Evolutionary conservation across 23 tunicate genomes (phyloP).

Genomic region (Aplidium turbinatum): DNA sequence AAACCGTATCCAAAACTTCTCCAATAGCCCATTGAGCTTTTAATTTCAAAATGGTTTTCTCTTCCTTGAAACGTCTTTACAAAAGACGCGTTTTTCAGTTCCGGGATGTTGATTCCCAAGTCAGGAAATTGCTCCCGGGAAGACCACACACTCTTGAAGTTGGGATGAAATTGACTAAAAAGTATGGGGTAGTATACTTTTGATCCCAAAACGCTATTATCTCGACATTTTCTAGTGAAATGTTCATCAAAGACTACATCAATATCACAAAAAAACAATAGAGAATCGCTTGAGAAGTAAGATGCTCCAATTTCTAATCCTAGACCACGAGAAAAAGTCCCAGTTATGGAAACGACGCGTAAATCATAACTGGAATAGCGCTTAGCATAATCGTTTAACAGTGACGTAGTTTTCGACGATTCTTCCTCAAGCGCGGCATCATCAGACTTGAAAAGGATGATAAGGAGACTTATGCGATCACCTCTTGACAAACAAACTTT

Average conservation of each 20-base stretch:
- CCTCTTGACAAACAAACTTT: conserved; percentile 47
- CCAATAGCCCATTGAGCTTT: conserved; percentile 72
- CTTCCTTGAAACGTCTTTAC: conserved; percentile 5
- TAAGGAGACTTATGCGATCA: conserved; percentile 65
- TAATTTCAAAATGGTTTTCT: conserved; percentile 49
- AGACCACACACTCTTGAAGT: conserved; percentile 22
- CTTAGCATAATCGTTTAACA: conserved; percentile 33
- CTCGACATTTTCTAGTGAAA: conserved; percentile 72
- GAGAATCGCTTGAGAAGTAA: conserved; percentile 64
- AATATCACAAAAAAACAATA: conserved; percentile 96
- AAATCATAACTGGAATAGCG: conserved; percentile 60
- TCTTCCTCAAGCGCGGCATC: conserved; percentile 34
- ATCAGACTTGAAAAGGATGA: conserved; percentile 47
- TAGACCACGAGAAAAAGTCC: conserved; percentile 76
- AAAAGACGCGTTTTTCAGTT: conserved; percentile 4
- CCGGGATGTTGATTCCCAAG: neutral
- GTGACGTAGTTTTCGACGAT: conserved; percentile 10
- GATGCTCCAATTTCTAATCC: conserved; percentile 92
- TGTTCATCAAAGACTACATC: conserved; percentile 83
- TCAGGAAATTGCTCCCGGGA: conserved; percentile 1
- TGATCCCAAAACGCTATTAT: conserved; percentile 62
- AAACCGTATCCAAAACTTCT: conserved; percentile 90
- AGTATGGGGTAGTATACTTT: conserved; percentile 88
- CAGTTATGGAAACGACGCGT: conserved; percentile 52
- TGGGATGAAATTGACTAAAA: conserved; percentile 79